A percentile compares a stretch with the other conserved stretches of the same genome.
Conservation (phyloP, 2,797 vertebrate genomes). For the Anguilla marmorata region DNA sequence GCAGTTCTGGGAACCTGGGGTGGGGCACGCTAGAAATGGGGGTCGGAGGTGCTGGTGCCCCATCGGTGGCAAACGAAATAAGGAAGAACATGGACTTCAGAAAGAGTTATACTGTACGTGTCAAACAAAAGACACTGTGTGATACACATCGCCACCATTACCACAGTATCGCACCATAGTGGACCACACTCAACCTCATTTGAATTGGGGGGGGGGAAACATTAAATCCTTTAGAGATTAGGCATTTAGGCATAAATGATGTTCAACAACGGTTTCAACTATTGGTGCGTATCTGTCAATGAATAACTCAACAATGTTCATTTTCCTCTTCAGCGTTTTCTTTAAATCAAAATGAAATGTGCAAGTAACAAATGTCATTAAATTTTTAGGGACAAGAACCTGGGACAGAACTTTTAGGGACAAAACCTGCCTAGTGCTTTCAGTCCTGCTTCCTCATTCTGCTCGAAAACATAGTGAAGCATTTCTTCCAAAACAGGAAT, state of each 20-base stretch:
- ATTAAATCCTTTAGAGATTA: neutral
- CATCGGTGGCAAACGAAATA: neutral
- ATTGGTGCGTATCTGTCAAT: neutral
- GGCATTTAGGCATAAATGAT: slow-evolving; percentile 15
- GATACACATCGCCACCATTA: neutral
- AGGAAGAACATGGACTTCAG: neutral
- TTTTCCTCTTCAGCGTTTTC: neutral
- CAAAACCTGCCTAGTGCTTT: neutral
- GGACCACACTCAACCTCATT: slow-evolving; percentile 9
- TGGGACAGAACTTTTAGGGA: no score
- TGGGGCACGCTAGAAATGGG: no score
- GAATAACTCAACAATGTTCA: neutral
- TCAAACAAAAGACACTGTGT: neutral
- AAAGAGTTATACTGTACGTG: neutral
- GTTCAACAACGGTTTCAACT: neutral
- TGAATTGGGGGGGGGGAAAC: neutral
- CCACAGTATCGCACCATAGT: neutral
- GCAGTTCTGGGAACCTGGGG: no score
- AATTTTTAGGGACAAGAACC: slow-evolving; percentile 8
- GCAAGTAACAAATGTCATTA: neutral
- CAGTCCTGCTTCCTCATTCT: slow-evolving; percentile 8
- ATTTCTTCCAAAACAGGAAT: slow-evolving; percentile 25
- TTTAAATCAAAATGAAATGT: neutral
- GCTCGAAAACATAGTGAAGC: slow-evolving; percentile 18
- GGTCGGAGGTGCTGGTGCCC: no score